Conservation (phyloP, 2,888 invertebrate species). For the Gastracanthus pulcherrimus region DNA sequence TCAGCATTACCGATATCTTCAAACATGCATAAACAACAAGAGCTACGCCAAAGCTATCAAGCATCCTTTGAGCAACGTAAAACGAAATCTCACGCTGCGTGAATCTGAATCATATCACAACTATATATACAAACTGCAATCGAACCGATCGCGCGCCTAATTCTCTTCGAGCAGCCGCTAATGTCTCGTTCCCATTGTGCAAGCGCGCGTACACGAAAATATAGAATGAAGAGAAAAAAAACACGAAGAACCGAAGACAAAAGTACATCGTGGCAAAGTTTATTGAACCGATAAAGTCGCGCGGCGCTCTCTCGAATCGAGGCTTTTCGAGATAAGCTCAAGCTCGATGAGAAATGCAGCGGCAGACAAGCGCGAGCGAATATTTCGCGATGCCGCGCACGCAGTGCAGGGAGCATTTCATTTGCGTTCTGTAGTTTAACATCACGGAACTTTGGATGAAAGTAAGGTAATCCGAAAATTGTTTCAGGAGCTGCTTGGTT, state of each 20-base stretch:
- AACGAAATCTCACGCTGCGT: no score
- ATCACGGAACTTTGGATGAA: no score
- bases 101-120: not conserved
- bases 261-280: conserved; percentile 35
- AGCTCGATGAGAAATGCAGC: not conserved
- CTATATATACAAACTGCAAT: not conserved
- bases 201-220: no score
- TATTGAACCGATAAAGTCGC: conserved; percentile 49
- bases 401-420: no score
- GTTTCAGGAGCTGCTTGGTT: no score
- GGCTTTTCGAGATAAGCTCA: conserved; percentile 37
- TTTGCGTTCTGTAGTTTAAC: no score
- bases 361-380: not conserved
- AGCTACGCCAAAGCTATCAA: no score
- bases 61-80: no score
- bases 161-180: no score
- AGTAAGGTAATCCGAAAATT: no score
- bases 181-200: no score
- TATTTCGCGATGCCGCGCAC: no score
- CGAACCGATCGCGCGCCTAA: not conserved
- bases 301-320: conserved; percentile 26
- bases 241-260: not conserved
- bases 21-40: not conserved
- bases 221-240: not conserved
- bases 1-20: not conserved